These are phyloP conservation scores for Penaeus indicus DNA, from an alignment of 1,140 invertebrate species.

Conservation along the genomic window DNA sequence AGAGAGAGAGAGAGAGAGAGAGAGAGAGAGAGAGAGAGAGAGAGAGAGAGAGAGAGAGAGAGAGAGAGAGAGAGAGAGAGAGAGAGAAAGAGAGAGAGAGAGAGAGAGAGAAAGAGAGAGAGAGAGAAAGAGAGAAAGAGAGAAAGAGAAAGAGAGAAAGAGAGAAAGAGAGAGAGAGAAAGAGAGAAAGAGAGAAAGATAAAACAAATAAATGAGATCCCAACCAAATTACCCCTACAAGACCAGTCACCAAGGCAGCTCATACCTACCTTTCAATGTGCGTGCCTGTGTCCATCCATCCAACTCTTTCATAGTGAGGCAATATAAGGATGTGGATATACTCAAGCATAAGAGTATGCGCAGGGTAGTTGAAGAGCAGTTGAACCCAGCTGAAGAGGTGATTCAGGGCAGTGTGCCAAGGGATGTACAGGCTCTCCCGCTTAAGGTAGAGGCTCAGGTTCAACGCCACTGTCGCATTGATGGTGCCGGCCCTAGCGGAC, in stretches of 20 bases:
- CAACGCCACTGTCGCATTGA: conserved; percentile 79
- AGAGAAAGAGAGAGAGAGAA: too few relatives aligned
- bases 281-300: conserved; percentile 78
- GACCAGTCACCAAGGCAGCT: neutral
- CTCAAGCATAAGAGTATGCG: conserved; percentile 77
- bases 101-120: too few relatives aligned
- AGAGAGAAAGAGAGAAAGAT: too few relatives aligned
- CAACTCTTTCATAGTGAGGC: conserved; percentile 76
- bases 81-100: too few relatives aligned
- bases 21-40: too few relatives aligned
- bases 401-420: conserved; percentile 80
- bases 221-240: neutral
- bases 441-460: conserved; percentile 79
- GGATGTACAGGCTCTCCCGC: conserved; percentile 81
- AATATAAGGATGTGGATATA: conserved; percentile 76
- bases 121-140: too few relatives aligned
- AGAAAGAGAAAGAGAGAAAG: too few relatives aligned
- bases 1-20: too few relatives aligned
- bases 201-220: neutral
- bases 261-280: conserved; percentile 77
- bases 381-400: conserved; percentile 80
- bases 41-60: too few relatives aligned
- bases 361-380: conserved; percentile 78
- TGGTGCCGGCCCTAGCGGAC: conserved; percentile 78
- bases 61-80: too few relatives aligned